A percentile compares a stretch with the other conserved stretches of the same genome.
These are phyloP conservation scores for Teinopalpus imperialis DNA, from an alignment of 2,888 invertebrate genomes.

Conservation along the genomic window DNA sequence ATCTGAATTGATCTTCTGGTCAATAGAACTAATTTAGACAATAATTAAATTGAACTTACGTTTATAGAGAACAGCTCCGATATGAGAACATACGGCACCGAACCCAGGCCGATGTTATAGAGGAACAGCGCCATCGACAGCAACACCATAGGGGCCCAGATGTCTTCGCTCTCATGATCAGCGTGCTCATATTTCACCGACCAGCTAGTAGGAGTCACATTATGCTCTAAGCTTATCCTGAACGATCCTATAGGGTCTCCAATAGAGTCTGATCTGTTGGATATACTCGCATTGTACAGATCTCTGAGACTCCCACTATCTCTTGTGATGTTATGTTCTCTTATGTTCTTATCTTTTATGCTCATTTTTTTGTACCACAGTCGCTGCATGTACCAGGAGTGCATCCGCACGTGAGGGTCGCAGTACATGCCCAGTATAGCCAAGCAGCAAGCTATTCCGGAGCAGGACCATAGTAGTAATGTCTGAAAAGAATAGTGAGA, in stretches of 20 bases:
- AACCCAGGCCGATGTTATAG: conserved; percentile 73
- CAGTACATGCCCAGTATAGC: conserved; percentile 67
- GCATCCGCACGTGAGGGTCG: conserved; percentile 60
- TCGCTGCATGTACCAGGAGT: conserved; percentile 61
- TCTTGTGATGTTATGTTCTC: conserved; percentile 32
- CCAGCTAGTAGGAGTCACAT: conserved; percentile 38
- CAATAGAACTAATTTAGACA: too few species aligned
- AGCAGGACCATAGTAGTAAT: conserved; percentile 67
- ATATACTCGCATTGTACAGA: conserved; percentile 35
- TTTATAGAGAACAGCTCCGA: conserved; percentile 68
- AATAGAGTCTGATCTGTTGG: conserved; percentile 31
- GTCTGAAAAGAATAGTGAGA: conserved; percentile 48
- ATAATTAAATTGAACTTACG: conserved; percentile 50
- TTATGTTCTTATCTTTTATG: conserved; percentile 39
- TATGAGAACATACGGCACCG: conserved; percentile 72
- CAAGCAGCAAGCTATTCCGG: conserved; percentile 69
- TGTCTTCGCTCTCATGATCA: conserved; percentile 38
- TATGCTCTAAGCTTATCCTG: conserved; percentile 38
- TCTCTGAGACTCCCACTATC: conserved; percentile 36
- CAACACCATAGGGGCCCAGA: conserved; percentile 64
- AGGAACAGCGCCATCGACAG: conserved; percentile 64
- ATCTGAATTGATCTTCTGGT: too few species aligned
- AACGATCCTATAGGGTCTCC: conserved; percentile 37
- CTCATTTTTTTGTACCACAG: conserved; percentile 49
- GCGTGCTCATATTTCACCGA: conserved; percentile 36